Evolutionary conservation across 2,888 invertebrate genomes (phyloP), one percentile per base, ranked within the genome.

Genomic region (Ochropleura leucogaster): DNA sequence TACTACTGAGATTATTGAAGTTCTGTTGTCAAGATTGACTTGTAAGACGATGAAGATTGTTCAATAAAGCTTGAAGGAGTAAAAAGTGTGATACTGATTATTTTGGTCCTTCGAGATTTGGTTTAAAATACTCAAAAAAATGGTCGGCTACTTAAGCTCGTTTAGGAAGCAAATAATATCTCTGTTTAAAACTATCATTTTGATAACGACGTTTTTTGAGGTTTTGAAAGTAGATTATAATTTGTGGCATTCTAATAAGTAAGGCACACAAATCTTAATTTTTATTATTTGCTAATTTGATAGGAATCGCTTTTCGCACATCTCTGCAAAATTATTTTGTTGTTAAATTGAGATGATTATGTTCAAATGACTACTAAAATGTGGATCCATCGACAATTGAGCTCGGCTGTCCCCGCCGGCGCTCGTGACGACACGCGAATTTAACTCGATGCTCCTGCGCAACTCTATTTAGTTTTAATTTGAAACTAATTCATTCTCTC

Each of bases 401-500:
- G 79, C 68, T 81, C 64, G 81, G 76, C 18, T 82, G 87, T 85
- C 85, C 88, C 89, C 81, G 71, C 67, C 72, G 92, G 95, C 91
- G 90, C 74, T 91, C 95, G 94, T 94, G 95, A 92, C 89, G 86
- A 88, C 95, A 95, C 92, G 95, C 94, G 86, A 93, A 91, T 89
- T 87, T 89, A 89, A 90, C 88, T 87, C 87, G 89, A 84, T 92
- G 92, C 89, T 83, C 85, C 90, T 90, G 92, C 89, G 90, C 89
- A 90, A 83, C 89, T 89, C 88, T 91, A 90, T 89, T 87, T 89
- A 88, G 84, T 88, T 88, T 89, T 90, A 89, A 89, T 90, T 89
- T 85, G 75, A 82, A 86, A 83, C 87, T 90, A 89, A 91, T 90
- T 88, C 82, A 79, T 74, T 85, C 79, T 75, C 63, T 80, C 84